These are phyloP conservation scores for Zaprionus vittiger DNA, from an alignment of 1,140 invertebrate species.

Conservation along the genomic window DNA sequence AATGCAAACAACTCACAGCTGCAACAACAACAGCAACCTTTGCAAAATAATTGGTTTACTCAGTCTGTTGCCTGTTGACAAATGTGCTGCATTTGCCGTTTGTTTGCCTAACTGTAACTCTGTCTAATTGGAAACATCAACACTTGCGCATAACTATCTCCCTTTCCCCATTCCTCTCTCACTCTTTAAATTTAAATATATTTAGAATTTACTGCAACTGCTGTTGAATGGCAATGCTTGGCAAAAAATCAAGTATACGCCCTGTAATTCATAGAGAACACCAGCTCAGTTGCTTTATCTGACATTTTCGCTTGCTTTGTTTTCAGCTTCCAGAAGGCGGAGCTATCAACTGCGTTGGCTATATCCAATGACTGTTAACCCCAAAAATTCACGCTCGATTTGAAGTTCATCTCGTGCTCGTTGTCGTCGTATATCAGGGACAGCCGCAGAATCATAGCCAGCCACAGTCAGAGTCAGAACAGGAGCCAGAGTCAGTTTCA, in stretches of 20 bases:
- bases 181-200: constrained; percentile 38
- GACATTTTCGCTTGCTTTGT: constrained; percentile 69
- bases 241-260: constrained; percentile 63
- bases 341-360: constrained; percentile 3
- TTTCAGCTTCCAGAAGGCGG: constrained; percentile 21
- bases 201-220: constrained; percentile 44
- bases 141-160: constrained; percentile 18
- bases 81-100: constrained; percentile 42
- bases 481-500: not conserved
- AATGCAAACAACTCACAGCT: constrained; percentile 45
- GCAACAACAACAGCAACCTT: constrained; percentile 2
- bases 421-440: constrained; percentile 56
- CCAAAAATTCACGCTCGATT: constrained; percentile 75
- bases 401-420: constrained; percentile 55
- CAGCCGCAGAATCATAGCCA: not conserved
- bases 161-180: not conserved
- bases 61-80: constrained; percentile 43
- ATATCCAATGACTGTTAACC: constrained; percentile 38
- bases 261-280: constrained; percentile 18
- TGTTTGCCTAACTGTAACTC: constrained; percentile 52
- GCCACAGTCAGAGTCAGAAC: not conserved
- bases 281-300: constrained; percentile 48
- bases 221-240: constrained; percentile 65
- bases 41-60: constrained; percentile 64
- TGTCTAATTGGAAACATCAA: constrained; percentile 64